Evolutionary conservation across 2,113 vertebrate species (phyloP), one percentile per base, ranked within the genome.

Genomic region (Microcebus lehilahytsara): DNA sequence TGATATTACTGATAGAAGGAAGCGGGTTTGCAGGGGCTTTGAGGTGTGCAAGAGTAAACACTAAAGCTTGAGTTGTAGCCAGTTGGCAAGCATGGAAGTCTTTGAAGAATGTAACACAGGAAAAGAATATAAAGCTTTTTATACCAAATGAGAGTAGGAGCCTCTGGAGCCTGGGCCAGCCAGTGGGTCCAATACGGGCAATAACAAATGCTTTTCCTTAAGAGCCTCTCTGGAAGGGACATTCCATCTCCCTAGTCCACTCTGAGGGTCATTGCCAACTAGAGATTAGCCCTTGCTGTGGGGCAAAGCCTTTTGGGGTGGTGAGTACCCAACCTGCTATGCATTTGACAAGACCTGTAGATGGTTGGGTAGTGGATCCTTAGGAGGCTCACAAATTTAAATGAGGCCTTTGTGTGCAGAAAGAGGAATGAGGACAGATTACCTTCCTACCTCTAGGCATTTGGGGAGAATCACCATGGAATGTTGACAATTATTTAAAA

Each of bases 401-500:
- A 67, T 79, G 62, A 95, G 72, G 40, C 32, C 75, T 86, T 64
- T 91, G 37, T 71, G 16, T 71, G 10, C 53, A 71, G 6, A 94
- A 72, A 80, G 30, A 91, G 62, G 64, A 77, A 23, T 72, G 46
- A 85, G 23, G 34, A 85, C 58, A 87, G 30, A 25, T 78, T 27
- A 56, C 62, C 74, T 72, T 94, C 42, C 89, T 95, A 79, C 69
- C 83, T 95, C 81, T 6, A 32, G 95, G 71, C 58, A 25, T 88
- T 95, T 85, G 20, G 30, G 87, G 42, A 79, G 56, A 91, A 85
- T 67, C 40, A 72, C 69, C 42, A 34, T 22, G 49, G 40, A 88
- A 85, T 95, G 60, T 42, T 90, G 46, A 80, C 81, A 90, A 6
- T 86, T 96, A 71, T 23, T 81, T 96, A 69, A 92, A 94, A 87